Percentiles rank a stretch among this genome's conserved stretches.
phyloP scores from a whole-genome alignment of 2,888 invertebrate species.

The Melikaiella ostensackeni region DNA sequence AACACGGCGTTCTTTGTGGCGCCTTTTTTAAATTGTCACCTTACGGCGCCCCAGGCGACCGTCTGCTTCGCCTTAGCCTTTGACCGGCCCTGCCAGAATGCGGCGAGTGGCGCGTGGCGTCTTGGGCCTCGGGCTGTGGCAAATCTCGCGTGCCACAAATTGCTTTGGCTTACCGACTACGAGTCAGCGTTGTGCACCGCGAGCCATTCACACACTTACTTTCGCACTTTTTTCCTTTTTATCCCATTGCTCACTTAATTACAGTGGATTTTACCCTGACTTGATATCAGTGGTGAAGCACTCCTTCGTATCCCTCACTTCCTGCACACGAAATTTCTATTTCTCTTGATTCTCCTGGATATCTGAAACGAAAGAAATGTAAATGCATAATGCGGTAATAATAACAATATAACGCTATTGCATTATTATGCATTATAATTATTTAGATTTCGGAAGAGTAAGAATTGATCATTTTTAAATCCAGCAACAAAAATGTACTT shows the following conservation, averaged over 20 bases:
- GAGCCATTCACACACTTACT: conserved; percentile 45
- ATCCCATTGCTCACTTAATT: conserved; percentile 40
- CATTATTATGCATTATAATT: too few relatives aligned
- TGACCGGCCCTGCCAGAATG: too few relatives aligned
- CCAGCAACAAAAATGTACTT: too few relatives aligned
- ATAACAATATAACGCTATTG: too few relatives aligned
- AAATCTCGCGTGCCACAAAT: conserved; percentile 74
- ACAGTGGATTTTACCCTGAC: not conserved
- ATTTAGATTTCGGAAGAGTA: too few relatives aligned
- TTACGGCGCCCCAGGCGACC: too few relatives aligned
- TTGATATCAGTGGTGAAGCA: not conserved
- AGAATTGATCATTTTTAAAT: too few relatives aligned
- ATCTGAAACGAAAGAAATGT: not conserved
- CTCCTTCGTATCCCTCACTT: not conserved
- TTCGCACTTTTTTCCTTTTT: conserved; percentile 30
- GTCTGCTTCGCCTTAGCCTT: too few relatives aligned
- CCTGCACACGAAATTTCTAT: not conserved
- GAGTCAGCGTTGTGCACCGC: conserved; percentile 64
- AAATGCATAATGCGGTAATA: too few relatives aligned
- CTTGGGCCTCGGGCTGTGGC: conserved; percentile 59
- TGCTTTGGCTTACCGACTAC: conserved; percentile 61
- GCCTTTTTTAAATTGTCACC: too few relatives aligned
- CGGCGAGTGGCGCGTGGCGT: conserved; percentile 44
- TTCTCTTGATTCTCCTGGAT: not conserved
- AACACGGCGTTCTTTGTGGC: too few relatives aligned